Base-by-base conservation (phyloP, 2,888 invertebrate genomes). In the Drosophila borborema region DNA sequence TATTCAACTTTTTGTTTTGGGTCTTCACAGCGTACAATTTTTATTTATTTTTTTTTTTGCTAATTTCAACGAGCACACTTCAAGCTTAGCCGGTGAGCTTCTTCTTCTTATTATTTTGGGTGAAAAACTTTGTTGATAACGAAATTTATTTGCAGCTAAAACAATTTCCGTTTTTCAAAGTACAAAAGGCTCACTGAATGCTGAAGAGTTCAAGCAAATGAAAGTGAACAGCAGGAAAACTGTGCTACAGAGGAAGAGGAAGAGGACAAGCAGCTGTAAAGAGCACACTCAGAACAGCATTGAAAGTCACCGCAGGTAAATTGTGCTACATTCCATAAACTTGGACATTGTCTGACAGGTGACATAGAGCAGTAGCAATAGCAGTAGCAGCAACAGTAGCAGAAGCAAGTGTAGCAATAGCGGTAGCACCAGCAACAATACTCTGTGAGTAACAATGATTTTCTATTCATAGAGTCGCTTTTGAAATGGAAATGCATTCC, bases 401-500 rank as follows among this genome's bases (percentile, higher is more conserved):
- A 28, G 4, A 18, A 45, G 46, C 14, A 55, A 20, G 28, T 49
- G 18, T 10, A 62, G 28, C 31, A 34, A 10, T 58, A 45, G 43
- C 14, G 60, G 20, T 23, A 61, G 40, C 2, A 41, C 16, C 23
- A 64, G 56, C 43, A 43, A 75, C 76, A 77, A 77, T 79, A 58
- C 80, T 48, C 20, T 28, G 54, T 20, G 18, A 49, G 48, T 23
- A 60, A 79, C 65, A 77, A 79, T 71, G 48, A 45, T 67, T 54
- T 71, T 61, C 65, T 82, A 82, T 81, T 81, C 77, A 82, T 64
- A 60, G 64, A 56, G 9, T 45, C 23, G 63, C 77, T 70, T 77
- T 80, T 80, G 68, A 82, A 80, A 74, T 75, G 70, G 72, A 83
- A 81, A 75, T 83, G 83, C 78, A 83, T 78, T 82, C 81, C 72